Evolutionary conservation across 2,797 vertebrate genomes (phyloP).

Genomic region (Aldrovandia affinis): DNA sequence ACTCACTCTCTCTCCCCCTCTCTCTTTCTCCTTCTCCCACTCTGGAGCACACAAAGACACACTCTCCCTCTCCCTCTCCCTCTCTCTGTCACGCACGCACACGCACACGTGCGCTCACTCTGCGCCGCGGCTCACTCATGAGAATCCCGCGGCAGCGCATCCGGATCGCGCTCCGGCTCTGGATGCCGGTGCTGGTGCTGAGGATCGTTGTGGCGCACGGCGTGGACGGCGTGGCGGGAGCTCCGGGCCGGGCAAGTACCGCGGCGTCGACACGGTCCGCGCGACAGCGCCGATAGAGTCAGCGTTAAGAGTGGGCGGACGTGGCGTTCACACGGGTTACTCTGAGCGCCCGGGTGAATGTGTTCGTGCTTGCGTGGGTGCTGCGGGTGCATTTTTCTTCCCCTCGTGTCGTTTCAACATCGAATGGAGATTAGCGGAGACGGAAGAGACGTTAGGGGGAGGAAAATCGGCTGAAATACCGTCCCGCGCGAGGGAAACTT

Average conservation of each 20-base stretch:
- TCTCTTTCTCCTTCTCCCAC: conserved; percentile 12
- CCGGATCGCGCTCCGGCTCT: conserved; percentile 90
- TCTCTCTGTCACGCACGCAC: conserved; percentile 39
- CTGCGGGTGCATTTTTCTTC: not conserved
- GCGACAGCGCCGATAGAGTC: conserved; percentile 23
- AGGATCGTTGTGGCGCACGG: conserved; percentile 90
- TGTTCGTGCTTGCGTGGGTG: not conserved
- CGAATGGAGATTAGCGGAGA: not conserved
- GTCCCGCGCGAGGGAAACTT: not conserved
- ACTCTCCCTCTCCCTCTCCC: conserved; percentile 53
- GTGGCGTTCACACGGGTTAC: not conserved
- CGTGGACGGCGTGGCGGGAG: conserved; percentile 59
- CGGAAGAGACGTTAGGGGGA: not conserved
- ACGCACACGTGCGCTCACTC: conserved; percentile 47
- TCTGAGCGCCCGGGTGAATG: not conserved
- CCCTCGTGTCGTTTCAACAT: not conserved
- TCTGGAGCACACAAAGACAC: not conserved
- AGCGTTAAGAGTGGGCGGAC: not conserved
- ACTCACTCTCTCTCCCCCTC: conserved; percentile 36
- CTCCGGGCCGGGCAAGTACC: conserved; percentile 79
- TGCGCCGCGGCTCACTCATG: conserved; percentile 62
- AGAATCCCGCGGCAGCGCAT: conserved; percentile 87
- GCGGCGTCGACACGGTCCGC: not conserved
- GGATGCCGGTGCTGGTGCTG: conserved; percentile 93
- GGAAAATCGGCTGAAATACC: not conserved